phyloP scores from a whole-genome alignment of 1,140 invertebrate genomes.

The Caerostris darwini region DNA sequence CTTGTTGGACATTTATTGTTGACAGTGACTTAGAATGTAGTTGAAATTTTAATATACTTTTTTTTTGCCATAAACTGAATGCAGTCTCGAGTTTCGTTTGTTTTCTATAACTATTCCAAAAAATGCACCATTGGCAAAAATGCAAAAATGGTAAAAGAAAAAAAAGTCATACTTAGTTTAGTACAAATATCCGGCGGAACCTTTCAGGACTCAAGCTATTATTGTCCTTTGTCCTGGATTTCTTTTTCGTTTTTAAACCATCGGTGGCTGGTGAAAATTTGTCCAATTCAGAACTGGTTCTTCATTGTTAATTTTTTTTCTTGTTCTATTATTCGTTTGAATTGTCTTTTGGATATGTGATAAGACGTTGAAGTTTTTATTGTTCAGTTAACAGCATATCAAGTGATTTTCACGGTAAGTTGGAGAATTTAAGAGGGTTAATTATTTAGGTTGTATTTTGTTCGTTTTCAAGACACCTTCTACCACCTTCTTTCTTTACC shows the following conservation, averaged over 20 bases:
- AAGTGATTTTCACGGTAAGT: background rate
- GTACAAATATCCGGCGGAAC: background rate
- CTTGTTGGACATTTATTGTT: no score
- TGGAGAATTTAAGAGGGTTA: background rate
- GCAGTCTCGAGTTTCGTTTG: no score
- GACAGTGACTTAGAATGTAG: no score
- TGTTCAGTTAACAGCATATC: background rate
- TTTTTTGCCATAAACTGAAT: no score
- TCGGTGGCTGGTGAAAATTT: no score
- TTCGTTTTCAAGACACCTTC: no score
- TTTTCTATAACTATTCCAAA: no score
- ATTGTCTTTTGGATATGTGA: background rate
- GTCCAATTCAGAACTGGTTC: no score
- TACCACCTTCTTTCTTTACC: no score
- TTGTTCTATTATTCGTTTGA: background rate
- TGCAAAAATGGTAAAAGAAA: background rate
- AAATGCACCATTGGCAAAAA: no score
- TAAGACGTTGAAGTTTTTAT: background rate
- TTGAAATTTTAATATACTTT: no score
- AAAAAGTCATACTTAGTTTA: background rate
- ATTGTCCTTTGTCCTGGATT: background rate
- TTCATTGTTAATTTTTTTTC: slow-evolving; percentile 1
- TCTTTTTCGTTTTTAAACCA: background rate
- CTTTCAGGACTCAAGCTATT: background rate
- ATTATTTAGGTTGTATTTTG: background rate